A percentile compares a stretch with the other conserved stretches of the same genome.
Conservation (phyloP, 2,797 vertebrate species). For the Toxotes lorentzi region DNA sequence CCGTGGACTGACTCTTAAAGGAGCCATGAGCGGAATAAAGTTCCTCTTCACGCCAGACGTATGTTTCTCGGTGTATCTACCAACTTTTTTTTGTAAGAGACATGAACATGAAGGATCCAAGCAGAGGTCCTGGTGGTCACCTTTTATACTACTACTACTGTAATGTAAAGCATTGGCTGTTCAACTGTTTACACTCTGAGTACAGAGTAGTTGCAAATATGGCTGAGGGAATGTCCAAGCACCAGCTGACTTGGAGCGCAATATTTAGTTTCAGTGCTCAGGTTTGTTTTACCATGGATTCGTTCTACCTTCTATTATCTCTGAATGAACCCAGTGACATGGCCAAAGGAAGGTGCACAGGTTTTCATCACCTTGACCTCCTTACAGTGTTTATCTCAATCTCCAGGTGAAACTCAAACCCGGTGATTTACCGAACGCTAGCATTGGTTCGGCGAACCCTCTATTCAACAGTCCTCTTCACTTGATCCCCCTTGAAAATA, state of each 20-base stretch:
- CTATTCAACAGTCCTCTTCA: not conserved
- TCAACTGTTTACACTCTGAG: not conserved
- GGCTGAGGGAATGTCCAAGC: no score
- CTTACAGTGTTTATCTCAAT: not conserved
- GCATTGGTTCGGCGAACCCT: not conserved
- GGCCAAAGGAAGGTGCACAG: slow-evolving; percentile 76
- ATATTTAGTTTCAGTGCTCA: not conserved
- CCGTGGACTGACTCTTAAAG: slow-evolving; percentile 92
- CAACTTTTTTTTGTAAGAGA: no score
- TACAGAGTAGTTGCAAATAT: no score
- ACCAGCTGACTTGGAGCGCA: not conserved
- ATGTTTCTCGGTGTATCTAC: slow-evolving; percentile 52
- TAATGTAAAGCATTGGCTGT: not conserved
- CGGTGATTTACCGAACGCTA: slow-evolving; percentile 84
- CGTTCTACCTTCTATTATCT: not conserved
- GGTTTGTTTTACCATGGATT: not conserved
- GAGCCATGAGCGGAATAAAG: slow-evolving; percentile 87
- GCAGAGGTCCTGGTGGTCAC: not conserved
- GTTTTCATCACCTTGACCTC: not conserved
- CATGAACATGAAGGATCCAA: not conserved
- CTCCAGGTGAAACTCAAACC: not conserved
- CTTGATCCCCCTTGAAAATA: not conserved
- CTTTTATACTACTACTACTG: not conserved
- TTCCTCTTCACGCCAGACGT: slow-evolving; percentile 95
- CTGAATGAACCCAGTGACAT: slow-evolving; percentile 80